A percentile compares a stretch with the other conserved stretches of the same genome.
phyloP scores from a whole-genome alignment of 2,888 invertebrate genomes.

The Limnephilus auricula region DNA sequence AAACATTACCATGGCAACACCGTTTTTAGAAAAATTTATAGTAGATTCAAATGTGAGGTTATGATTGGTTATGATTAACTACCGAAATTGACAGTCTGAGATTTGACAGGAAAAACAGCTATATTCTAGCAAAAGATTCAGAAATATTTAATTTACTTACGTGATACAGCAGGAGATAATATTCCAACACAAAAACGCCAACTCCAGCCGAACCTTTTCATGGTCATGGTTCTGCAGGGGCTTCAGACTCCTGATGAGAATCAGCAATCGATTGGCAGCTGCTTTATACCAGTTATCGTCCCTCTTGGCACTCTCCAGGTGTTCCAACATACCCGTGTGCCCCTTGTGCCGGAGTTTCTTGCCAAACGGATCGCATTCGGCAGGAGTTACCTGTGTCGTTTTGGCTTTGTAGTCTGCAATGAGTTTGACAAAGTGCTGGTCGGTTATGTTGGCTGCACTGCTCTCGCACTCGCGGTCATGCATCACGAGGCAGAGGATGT shows the following conservation, averaged over 20 bases:
- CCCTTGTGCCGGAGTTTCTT: constrained; percentile 67
- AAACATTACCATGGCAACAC: too few relatives aligned
- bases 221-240: constrained; percentile 80
- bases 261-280: constrained; percentile 78
- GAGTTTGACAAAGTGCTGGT: constrained; percentile 70
- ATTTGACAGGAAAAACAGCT: too few relatives aligned
- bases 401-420: constrained; percentile 62
- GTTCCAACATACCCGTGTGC: constrained; percentile 70
- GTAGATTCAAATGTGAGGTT: too few relatives aligned
- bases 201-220: constrained; percentile 79
- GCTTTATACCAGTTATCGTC: constrained; percentile 79
- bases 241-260: constrained; percentile 75
- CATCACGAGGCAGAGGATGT: constrained; percentile 74
- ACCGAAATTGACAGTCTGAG: too few relatives aligned
- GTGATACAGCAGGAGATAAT: constrained; percentile 79
- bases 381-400: neutral
- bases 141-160: constrained; percentile 71
- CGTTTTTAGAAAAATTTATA: too few relatives aligned
- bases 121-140: neutral
- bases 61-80: too few relatives aligned
- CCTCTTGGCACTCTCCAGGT: constrained; percentile 71
- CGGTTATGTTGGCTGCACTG: constrained; percentile 66
- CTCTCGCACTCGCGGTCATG: constrained; percentile 71
- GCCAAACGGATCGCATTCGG: constrained; percentile 63
- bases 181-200: constrained; percentile 79